These are phyloP conservation scores for Pimephales promelas DNA, from an alignment of 2,113 vertebrate genomes.

Conservation along the genomic window DNA sequence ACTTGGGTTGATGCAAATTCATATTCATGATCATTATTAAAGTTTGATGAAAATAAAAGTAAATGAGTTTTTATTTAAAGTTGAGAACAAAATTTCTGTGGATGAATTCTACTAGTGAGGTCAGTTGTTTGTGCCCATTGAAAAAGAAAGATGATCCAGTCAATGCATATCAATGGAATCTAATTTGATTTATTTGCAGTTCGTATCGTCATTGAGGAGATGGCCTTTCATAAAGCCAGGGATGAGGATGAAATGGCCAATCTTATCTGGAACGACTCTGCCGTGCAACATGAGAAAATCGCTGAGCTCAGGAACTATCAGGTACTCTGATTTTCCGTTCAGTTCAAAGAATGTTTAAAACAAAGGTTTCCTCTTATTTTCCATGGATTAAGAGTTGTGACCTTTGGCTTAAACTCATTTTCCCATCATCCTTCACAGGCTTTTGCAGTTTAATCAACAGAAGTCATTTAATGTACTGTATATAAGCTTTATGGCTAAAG, in stretches of 20 bases:
- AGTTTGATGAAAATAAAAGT: too few relatives aligned
- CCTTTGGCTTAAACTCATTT: background rate
- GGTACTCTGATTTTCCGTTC: conserved; percentile 70
- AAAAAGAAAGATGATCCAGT: background rate
- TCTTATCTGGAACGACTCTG: conserved; percentile 96
- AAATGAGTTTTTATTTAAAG: background rate
- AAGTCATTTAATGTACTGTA: background rate
- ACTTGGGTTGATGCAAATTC: background rate
- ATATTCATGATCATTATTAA: background rate
- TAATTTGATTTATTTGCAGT: conserved; percentile 73
- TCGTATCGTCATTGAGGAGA: conserved; percentile 88
- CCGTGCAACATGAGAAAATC: conserved; percentile 97
- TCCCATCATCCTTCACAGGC: background rate
- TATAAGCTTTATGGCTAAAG: background rate
- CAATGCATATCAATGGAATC: conserved; percentile 22
- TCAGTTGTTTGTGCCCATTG: background rate
- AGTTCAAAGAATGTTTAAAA: background rate
- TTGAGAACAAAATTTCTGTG: background rate
- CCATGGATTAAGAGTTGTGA: background rate
- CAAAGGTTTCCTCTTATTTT: background rate
- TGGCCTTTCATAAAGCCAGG: conserved; percentile 87
- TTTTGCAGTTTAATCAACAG: background rate
- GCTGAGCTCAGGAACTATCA: conserved; percentile 96
- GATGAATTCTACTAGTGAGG: background rate
- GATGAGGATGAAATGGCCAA: conserved; percentile 97